These are phyloP conservation scores for Montifringilla adamsi DNA, from an alignment of 2,113 vertebrate genomes.

Conservation along the genomic window DNA sequence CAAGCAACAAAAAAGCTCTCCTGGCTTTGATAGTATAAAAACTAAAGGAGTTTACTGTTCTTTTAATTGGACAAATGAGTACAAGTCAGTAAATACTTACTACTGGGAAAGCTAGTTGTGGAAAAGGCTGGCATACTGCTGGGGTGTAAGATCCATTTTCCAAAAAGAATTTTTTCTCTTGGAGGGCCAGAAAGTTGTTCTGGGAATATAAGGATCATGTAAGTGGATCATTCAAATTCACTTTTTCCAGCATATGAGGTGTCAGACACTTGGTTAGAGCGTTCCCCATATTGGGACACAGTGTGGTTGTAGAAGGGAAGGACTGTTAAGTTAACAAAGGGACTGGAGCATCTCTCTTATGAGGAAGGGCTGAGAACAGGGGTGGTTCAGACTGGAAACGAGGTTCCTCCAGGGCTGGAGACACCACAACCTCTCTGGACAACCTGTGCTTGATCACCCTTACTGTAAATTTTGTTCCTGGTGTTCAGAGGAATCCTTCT, in stretches of 20 bases:
- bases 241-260: neutral
- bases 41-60: neutral
- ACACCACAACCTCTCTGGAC: neutral
- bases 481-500: neutral
- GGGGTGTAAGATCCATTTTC: neutral
- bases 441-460: neutral
- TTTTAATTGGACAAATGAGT: neutral
- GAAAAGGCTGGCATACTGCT: neutral
- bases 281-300: neutral
- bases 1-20: neutral
- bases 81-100: neutral
- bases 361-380: neutral
- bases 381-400: neutral
- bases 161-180: neutral
- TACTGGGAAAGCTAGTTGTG: neutral
- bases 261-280: neutral
- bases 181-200: neutral
- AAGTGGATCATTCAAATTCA: neutral
- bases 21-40: neutral
- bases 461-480: neutral
- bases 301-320: neutral
- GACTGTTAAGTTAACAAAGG: neutral
- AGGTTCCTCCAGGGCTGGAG: neutral
- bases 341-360: neutral
- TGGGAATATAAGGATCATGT: neutral